A percentile compares a stretch with the other conserved stretches of the same genome.
Conservation (phyloP, 2,797 vertebrate genomes). For the Luscinia luscinia region DNA sequence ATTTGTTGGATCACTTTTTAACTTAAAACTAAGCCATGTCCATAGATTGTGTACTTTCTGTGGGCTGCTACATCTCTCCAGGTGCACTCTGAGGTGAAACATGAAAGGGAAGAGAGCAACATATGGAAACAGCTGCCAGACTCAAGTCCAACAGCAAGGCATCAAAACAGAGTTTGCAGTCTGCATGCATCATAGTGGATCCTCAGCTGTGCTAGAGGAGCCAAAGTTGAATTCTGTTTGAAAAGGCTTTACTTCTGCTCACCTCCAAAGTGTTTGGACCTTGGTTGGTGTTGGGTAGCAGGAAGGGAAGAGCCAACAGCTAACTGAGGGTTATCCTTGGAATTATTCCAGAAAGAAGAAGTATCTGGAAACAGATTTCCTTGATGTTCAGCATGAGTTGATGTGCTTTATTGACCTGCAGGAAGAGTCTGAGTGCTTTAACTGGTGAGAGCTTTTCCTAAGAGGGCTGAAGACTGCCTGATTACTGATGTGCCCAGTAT, state of each 20-base stretch:
- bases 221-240: background rate
- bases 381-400: background rate
- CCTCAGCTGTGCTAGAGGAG: background rate
- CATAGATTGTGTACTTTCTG: background rate
- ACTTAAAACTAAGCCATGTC: background rate
- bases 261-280: background rate
- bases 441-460: background rate
- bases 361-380: background rate
- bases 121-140: background rate
- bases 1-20: background rate
- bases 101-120: background rate
- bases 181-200: fast-evolving
- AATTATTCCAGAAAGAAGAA: background rate
- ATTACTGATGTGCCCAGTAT: background rate
- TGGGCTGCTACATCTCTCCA: background rate
- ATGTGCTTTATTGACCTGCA: slow-evolving; percentile 2
- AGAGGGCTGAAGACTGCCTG: background rate
- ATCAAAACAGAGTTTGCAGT: background rate
- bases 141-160: background rate
- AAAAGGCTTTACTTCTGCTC: background rate
- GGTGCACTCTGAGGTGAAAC: background rate
- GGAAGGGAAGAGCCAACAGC: background rate
- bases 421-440: background rate
- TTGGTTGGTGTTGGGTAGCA: background rate
- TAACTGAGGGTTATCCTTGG: background rate